phyloP scores from a whole-genome alignment of 2,113 vertebrate species.

The Edolisoma coerulescens region DNA sequence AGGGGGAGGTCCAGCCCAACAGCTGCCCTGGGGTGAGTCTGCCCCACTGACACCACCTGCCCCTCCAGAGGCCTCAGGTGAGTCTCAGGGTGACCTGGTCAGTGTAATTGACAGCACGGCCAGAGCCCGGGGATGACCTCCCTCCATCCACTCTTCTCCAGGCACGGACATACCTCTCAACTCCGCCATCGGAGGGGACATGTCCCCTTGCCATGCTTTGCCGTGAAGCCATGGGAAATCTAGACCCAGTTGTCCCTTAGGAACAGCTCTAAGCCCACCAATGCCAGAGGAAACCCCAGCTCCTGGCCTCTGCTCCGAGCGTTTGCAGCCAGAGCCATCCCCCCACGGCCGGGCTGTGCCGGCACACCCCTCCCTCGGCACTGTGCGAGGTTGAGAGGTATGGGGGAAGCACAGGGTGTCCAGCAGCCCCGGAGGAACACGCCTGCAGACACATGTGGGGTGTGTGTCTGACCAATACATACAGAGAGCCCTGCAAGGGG shows the following conservation, averaged over 20 bases:
- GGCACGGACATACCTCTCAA: constrained; percentile 72
- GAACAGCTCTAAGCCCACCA: background rate
- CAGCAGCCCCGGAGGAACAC: constrained; percentile 52
- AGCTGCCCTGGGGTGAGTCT: background rate
- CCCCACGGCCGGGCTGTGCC: background rate
- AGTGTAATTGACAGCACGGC: constrained; percentile 70
- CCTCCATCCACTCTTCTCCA: constrained; percentile 34
- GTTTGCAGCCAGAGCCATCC: background rate
- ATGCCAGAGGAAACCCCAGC: background rate
- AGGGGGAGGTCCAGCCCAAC: background rate
- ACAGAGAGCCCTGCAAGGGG: constrained; percentile 26
- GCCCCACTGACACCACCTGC: background rate
- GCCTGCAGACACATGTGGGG: background rate
- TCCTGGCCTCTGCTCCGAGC: background rate
- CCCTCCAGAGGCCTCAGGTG: background rate
- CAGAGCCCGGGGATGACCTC: constrained; percentile 13
- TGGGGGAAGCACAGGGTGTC: constrained; percentile 29
- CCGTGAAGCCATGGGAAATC: background rate
- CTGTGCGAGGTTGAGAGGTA: constrained; percentile 71
- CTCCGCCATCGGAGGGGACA: constrained; percentile 46
- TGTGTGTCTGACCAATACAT: background rate
- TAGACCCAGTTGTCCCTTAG: background rate
- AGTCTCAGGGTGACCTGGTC: background rate
- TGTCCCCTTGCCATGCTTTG: background rate
- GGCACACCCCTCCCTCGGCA: background rate